phyloP scores from a whole-genome alignment of 2,888 invertebrate genomes.

The Megalurothrips usitatus region DNA sequence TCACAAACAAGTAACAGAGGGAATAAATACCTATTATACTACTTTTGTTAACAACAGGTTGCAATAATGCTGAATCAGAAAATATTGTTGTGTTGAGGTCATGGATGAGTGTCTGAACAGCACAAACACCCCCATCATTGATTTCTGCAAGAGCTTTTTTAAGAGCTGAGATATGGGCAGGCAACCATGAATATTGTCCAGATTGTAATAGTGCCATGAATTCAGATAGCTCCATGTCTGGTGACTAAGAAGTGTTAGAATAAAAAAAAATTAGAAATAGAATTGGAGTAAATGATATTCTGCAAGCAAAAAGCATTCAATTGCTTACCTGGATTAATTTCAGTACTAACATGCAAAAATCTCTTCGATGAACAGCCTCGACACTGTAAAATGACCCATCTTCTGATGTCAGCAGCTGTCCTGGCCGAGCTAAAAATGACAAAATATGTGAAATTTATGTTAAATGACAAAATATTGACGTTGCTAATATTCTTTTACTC shows the following conservation, averaged over 20 bases:
- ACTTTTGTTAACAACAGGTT: conserved; percentile 57
- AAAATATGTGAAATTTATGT: conserved; percentile 30
- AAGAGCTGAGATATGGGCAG: conserved; percentile 56
- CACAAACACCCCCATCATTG: conserved; percentile 54
- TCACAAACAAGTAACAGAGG: conserved; percentile 8
- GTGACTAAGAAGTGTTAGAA: conserved; percentile 57
- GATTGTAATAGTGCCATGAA: conserved; percentile 60
- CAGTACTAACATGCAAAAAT: conserved; percentile 74
- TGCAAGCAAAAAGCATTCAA: not conserved
- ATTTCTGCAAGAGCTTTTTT: conserved; percentile 57
- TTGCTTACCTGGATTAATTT: conserved; percentile 61
- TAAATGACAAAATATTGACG: conserved; percentile 12
- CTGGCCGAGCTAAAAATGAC: conserved; percentile 48
- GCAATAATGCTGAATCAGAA: conserved; percentile 57
- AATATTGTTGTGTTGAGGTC: conserved; percentile 64
- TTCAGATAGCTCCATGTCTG: conserved; percentile 69
- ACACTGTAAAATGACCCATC: conserved; percentile 47
- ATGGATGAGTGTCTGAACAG: conserved; percentile 57
- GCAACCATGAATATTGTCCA: conserved; percentile 56
- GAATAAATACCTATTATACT: conserved; percentile 59
- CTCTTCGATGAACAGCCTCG: conserved; percentile 60
- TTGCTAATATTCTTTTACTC: conserved; percentile 35
- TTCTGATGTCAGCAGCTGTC: conserved; percentile 25
- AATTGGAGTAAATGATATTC: conserved; percentile 31
- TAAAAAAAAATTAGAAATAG: conserved; percentile 32